Evolutionary conservation across 1,140 invertebrate species (phyloP).

Genomic region (Ostrea edulis): DNA sequence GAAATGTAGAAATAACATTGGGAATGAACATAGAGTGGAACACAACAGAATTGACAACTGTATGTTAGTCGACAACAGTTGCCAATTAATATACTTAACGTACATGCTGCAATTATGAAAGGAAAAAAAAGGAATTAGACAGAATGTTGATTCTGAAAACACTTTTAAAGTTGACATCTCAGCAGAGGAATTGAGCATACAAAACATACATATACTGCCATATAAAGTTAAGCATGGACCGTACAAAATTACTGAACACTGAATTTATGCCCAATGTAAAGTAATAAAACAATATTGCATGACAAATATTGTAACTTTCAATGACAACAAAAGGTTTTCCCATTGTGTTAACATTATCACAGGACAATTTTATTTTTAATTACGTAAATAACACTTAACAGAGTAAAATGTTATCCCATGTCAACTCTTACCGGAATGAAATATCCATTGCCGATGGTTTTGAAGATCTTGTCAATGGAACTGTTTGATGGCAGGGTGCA

Average conservation of each 20-base stretch:
- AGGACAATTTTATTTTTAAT: no score
- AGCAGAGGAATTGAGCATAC: not conserved
- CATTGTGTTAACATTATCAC: not conserved
- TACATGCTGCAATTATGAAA: constrained; percentile 39
- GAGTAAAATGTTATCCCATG: not conserved
- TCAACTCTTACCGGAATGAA: constrained; percentile 72
- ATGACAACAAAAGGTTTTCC: not conserved
- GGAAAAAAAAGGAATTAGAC: not conserved
- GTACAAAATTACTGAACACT: no score
- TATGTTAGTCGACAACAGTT: not conserved
- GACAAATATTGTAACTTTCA: not conserved
- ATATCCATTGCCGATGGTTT: constrained; percentile 77
- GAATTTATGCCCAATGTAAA: no score
- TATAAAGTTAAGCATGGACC: no score
- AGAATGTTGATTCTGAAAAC: not conserved
- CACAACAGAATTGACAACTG: not conserved
- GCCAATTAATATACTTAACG: not conserved
- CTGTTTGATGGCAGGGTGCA: constrained; percentile 93
- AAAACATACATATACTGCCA: no score
- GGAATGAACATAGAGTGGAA: not conserved
- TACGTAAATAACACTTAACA: not conserved
- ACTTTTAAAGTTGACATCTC: not conserved
- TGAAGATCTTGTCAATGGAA: constrained; percentile 94
- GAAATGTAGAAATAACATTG: not conserved
- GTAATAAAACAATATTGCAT: not conserved